Conservation (phyloP, 2,797 vertebrate species). For the Lepidocolaptes lacrymiger region DNA sequence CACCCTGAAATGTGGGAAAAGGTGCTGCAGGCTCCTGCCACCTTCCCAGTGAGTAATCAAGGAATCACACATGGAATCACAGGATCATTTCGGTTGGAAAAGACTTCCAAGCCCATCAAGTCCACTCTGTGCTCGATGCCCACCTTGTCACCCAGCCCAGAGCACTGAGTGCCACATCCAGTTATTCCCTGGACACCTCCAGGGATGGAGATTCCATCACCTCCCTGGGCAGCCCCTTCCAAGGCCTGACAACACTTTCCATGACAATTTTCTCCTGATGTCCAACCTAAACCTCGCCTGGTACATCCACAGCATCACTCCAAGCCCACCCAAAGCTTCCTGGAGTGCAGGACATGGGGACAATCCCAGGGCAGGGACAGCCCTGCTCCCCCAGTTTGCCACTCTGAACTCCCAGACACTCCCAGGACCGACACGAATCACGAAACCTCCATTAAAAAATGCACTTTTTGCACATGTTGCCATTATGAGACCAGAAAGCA, state of each 20-base stretch:
- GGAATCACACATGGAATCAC: neutral
- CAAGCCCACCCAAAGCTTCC: neutral
- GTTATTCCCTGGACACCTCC: neutral
- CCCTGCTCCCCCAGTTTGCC: neutral
- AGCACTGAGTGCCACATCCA: neutral
- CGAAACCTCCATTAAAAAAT: neutral
- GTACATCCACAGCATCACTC: neutral
- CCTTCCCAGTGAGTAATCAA: neutral
- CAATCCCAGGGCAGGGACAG: neutral
- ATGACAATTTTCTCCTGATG: neutral
- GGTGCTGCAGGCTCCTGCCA: neutral
- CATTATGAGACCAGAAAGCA: accelerated
- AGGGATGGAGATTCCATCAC: neutral
- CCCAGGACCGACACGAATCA: neutral
- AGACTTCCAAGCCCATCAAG: accelerated
- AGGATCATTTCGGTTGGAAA: neutral
- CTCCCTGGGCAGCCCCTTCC: neutral
- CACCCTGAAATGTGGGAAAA: neutral
- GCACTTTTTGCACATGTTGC: accelerated
- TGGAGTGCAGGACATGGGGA: accelerated
- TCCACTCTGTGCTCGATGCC: neutral
- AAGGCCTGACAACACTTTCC: neutral
- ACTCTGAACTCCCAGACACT: neutral
- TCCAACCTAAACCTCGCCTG: neutral
- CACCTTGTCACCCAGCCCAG: neutral